A percentile compares a stretch with the other conserved stretches of the same genome.
These are phyloP conservation scores for Sesia bembeciformis DNA, from an alignment of 2,888 invertebrate genomes.

Conservation along the genomic window DNA sequence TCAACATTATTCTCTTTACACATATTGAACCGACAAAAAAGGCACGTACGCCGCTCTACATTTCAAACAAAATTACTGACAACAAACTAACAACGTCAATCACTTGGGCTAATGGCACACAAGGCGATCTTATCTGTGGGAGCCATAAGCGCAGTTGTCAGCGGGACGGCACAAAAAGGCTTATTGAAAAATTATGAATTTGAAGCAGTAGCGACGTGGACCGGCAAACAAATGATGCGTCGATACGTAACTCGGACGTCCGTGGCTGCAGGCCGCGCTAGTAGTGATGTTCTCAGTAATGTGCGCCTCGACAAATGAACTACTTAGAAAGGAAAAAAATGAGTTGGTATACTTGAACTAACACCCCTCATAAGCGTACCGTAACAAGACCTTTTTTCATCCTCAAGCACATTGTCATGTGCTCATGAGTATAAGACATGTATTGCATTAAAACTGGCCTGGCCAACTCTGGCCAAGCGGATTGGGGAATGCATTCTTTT, in stretches of 20 bases:
- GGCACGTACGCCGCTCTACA: constrained; percentile 42
- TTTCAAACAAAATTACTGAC: constrained; percentile 71
- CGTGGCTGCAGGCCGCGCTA: constrained; percentile 22
- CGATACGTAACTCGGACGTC: constrained; percentile 16
- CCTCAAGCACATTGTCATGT: too few species aligned
- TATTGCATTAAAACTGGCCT: too few species aligned
- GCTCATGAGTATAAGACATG: too few species aligned
- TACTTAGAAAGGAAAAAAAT: too few species aligned
- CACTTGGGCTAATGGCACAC: constrained; percentile 67
- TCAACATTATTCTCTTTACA: constrained; percentile 42
- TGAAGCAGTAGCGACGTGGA: constrained; percentile 41
- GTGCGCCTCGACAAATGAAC: too few species aligned
- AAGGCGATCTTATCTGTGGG: constrained; percentile 52
- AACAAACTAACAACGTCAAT: constrained; percentile 69
- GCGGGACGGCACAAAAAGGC: constrained; percentile 44
- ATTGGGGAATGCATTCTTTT: too few species aligned
- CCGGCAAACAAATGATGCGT: constrained; percentile 47
- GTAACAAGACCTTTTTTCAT: too few species aligned
- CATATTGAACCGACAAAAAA: constrained; percentile 33
- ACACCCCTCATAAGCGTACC: too few species aligned
- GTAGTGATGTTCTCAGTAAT: too few species aligned
- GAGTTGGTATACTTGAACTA: too few species aligned
- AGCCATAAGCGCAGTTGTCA: constrained; percentile 65
- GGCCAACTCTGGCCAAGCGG: too few species aligned
- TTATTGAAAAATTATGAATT: constrained; percentile 56